Evolutionary conservation across 2,888 invertebrate genomes (phyloP).

Genomic region (Amblyjoppa fuscipennis): DNA sequence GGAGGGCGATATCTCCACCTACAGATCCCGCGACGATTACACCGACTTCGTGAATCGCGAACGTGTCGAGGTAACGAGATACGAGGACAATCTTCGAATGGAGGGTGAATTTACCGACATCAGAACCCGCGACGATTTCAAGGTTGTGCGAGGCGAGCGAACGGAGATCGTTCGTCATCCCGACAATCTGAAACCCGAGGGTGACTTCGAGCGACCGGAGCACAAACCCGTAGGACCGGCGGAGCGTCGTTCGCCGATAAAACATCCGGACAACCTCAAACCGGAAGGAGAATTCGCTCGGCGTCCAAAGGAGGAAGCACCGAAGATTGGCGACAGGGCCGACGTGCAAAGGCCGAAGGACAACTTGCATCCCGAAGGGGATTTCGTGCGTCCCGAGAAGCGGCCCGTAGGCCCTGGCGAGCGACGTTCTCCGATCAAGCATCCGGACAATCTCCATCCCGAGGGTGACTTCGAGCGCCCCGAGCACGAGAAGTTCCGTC

Average conservation of each 20-base stretch:
- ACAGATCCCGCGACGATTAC: conserved; percentile 74
- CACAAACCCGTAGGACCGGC: conserved; percentile 84
- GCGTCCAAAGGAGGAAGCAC: conserved; percentile 65
- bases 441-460: conserved; percentile 85
- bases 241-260: conserved; percentile 81
- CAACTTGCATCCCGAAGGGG: conserved; percentile 86
- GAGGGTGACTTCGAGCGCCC: conserved; percentile 88
- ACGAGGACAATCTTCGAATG: conserved; percentile 85
- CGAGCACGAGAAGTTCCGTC: conserved; percentile 73
- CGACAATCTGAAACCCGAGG: conserved; percentile 85
- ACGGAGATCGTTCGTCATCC: conserved; percentile 84
- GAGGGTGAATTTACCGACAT: conserved; percentile 86
- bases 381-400: conserved; percentile 85
- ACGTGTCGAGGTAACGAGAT: conserved; percentile 83
- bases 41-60: conserved; percentile 86
- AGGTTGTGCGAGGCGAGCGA: conserved; percentile 83
- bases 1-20: conserved; percentile 83
- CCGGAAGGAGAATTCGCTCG: conserved; percentile 87
- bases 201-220: conserved; percentile 81
- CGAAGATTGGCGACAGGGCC: conserved; percentile 77
- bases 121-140: conserved; percentile 87
- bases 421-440: conserved; percentile 80
- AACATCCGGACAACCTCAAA: conserved; percentile 86
- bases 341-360: conserved; percentile 84
- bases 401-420: conserved; percentile 78